Percentiles rank a stretch among this genome's conserved stretches.
phyloP scores from a whole-genome alignment of 2,113 vertebrate species.

The Andinoacara biseriatus region DNA sequence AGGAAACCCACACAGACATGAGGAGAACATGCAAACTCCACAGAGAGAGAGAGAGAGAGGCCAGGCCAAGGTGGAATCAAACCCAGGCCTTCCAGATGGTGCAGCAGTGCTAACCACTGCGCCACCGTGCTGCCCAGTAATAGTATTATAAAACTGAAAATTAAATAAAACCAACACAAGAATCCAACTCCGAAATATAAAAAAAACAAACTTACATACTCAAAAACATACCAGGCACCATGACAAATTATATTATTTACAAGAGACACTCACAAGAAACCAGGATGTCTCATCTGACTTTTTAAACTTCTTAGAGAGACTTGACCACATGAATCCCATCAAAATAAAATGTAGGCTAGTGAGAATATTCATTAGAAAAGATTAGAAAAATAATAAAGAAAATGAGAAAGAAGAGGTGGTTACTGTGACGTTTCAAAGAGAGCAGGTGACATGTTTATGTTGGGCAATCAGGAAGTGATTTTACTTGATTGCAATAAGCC shows the following conservation, averaged over 20 bases:
- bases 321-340: too few relatives aligned
- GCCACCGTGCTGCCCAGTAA: too few relatives aligned
- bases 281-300: background rate
- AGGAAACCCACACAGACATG: too few relatives aligned
- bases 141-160: background rate
- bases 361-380: background rate
- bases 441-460: background rate
- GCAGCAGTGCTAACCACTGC: too few relatives aligned
- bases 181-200: too few relatives aligned
- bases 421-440: background rate
- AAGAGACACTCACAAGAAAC: fast-evolving
- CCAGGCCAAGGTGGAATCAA: too few relatives aligned
- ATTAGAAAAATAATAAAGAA: background rate
- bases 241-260: background rate
- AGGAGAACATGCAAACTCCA: too few relatives aligned
- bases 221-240: background rate
- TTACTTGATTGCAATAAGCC: background rate
- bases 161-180: background rate
- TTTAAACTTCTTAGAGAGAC: background rate
- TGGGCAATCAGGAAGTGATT: background rate
- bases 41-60: too few relatives aligned
- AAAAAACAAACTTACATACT: background rate
- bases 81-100: too few relatives aligned
- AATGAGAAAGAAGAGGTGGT: background rate
- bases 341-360: too few relatives aligned